Evolutionary conservation across 2,113 vertebrate genomes (phyloP), one percentile per base, ranked within the genome.

Genomic region (Brachionichthys hirsutus): DNA sequence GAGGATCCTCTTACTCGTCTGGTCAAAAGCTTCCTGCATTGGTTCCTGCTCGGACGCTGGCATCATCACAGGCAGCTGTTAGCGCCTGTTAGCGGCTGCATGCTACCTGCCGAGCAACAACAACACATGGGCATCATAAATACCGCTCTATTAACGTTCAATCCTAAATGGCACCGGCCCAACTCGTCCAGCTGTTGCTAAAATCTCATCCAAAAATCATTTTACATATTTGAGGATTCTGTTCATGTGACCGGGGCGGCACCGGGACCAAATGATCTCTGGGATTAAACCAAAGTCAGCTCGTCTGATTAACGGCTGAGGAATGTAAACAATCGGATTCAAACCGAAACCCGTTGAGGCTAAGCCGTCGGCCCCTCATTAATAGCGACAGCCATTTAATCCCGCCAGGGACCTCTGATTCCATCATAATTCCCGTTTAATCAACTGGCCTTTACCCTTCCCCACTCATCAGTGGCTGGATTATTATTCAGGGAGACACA

Each of bases 401-500:
- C 75, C 73, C 17, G 46, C 72, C 49, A 57, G 59, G 62, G 19
- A 50, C 56, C 38, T 71, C 18, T n/a, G 75, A 64, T 40, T 18
- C 44, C 0, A 13, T 63, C 54, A 67, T 70, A 78, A 83, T 86
- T 71, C 78, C 30, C 1, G 46, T 81, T 85, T 77, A 73, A 84
- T 88, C 73, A 80, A 57, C 54, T 55, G 68, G 59, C 78, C 81
- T 75, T 71, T 56, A 62, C 67, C 71, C 54, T 64, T 73, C 70
- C 67, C 47, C 75, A 44, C 75, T 70, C 78, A 81, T 85, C 83
- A 85, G 61, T 57, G 72, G 70, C 55, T 35, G 82, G 82, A 86
- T 87, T 85, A 85, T 78, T 65, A 70, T 81, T 73, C 55, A 47
- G 72, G 36, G 61, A 75, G 66, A 81, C 81, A 86, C 82, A 87